A percentile compares a stretch with the other conserved stretches of the same genome.
These are phyloP conservation scores for Craseonycteris thonglongyai DNA, from an alignment of 2,113 vertebrate species.

Conservation along the genomic window DNA sequence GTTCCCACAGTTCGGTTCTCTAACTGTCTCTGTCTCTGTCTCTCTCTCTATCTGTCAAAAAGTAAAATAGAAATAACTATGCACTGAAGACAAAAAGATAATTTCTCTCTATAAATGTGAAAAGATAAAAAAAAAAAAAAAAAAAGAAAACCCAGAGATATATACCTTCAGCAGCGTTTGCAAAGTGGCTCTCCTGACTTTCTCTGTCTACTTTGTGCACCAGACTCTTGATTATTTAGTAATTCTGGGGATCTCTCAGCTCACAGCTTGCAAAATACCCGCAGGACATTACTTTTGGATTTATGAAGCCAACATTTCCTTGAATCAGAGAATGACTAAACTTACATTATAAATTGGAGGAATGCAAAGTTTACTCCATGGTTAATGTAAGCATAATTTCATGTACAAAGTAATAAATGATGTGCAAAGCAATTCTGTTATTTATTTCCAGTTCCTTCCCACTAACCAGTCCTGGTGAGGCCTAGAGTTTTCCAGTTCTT, in stretches of 20 bases:
- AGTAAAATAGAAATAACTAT: no score
- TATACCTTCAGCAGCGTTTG: neutral
- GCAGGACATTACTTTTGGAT: neutral
- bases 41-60: no score
- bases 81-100: no score
- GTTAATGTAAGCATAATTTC: neutral
- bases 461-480: neutral
- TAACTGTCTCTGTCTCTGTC: no score
- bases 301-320: conserved; percentile 15
- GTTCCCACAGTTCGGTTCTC: no score
- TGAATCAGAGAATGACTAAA: neutral
- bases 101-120: no score
- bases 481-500: neutral
- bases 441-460: neutral
- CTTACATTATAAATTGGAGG: neutral
- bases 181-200: neutral
- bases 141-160: neutral
- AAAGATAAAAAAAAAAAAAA: no score
- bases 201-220: neutral
- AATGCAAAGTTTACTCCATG: neutral
- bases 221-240: neutral
- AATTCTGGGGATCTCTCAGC: neutral
- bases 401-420: neutral
- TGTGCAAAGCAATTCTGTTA: neutral
- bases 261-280: neutral